A percentile compares a stretch with the other conserved stretches of the same genome.
These are phyloP conservation scores for Cryptops parisi DNA, from an alignment of 2,888 invertebrate genomes.

Conservation along the genomic window DNA sequence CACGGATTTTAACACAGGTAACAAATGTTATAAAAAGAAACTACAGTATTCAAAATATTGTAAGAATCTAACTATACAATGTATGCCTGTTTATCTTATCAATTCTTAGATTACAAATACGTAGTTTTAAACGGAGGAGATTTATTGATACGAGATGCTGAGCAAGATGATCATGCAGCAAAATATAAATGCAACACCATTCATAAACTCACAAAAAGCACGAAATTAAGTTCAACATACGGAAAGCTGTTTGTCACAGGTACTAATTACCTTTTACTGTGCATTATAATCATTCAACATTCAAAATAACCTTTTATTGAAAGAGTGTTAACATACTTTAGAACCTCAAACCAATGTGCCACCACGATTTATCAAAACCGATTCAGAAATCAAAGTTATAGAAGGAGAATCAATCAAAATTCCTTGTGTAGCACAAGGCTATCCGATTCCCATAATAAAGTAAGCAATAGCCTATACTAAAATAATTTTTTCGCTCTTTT, in stretches of 20 bases:
- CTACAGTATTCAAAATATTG: too few relatives aligned
- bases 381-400: background rate
- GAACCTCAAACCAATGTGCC: background rate
- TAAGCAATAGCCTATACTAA: too few relatives aligned
- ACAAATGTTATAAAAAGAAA: too few relatives aligned
- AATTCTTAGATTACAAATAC: too few relatives aligned
- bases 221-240: background rate
- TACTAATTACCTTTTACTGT: background rate
- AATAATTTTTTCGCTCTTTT: too few relatives aligned
- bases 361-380: background rate
- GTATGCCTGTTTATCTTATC: too few relatives aligned
- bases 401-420: background rate
- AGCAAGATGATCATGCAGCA: background rate
- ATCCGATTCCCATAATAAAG: background rate
- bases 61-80: too few relatives aligned
- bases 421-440: background rate
- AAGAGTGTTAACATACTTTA: background rate
- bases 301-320: background rate
- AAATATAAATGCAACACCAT: background rate
- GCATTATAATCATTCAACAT: background rate
- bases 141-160: too few relatives aligned
- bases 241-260: background rate
- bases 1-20: too few relatives aligned
- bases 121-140: too few relatives aligned
- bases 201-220: background rate